Conservation (phyloP, 2,888 invertebrate genomes). For the Caenorhabditis parvicauda region DNA sequence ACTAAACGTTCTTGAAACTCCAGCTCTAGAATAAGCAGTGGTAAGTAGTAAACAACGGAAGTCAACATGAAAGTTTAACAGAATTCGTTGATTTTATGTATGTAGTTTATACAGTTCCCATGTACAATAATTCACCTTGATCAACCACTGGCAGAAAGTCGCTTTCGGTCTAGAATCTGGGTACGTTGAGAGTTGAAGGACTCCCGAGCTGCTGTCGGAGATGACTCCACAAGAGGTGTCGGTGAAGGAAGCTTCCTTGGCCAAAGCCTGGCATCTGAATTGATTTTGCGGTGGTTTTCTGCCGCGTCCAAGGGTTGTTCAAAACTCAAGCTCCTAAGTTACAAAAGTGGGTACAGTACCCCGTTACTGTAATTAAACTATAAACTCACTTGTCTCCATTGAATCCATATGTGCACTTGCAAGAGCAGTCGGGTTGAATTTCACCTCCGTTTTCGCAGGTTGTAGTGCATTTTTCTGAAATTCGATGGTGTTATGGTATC, state of each 20-base stretch:
- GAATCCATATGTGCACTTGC: slow-evolving; percentile 41
- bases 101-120: no score
- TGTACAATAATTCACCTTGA: slow-evolving; percentile 20
- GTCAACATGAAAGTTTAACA: no score
- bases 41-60: no score
- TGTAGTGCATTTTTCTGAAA: slow-evolving; percentile 42
- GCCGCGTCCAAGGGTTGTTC: no score
- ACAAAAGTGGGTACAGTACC: no score
- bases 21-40: no score
- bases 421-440: slow-evolving; percentile 24
- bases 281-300: no score
- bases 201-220: slow-evolving; percentile 10
- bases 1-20: no score
- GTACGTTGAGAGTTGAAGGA: slow-evolving; percentile 23
- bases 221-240: slow-evolving; percentile 35
- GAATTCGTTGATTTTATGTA: no score
- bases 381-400: slow-evolving; percentile 16
- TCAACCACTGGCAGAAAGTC: slow-evolving; percentile 50
- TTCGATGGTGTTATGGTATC: no score
- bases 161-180: slow-evolving; percentile 20
- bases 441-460: slow-evolving; percentile 32
- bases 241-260: slow-evolving; percentile 19
- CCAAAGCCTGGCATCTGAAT: slow-evolving; percentile 28
- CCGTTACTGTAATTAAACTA: background rate
- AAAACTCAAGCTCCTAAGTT: no score